These are phyloP conservation scores for Oceanites oceanicus DNA, from an alignment of 2,113 vertebrate genomes.

Conservation along the genomic window DNA sequence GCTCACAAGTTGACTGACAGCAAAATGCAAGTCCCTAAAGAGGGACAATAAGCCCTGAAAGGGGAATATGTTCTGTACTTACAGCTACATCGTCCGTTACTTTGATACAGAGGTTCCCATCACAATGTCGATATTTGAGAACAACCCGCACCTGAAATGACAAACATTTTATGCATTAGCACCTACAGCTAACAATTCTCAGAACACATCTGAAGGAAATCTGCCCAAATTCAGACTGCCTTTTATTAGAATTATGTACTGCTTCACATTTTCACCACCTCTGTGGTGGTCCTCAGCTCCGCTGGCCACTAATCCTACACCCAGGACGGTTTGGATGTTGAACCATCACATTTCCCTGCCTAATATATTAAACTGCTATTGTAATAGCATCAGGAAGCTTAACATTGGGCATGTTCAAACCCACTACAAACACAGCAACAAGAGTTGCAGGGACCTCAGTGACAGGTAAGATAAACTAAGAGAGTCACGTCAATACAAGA, in stretches of 20 bases:
- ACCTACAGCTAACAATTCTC: background rate
- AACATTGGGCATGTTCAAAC: background rate
- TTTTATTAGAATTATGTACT: background rate
- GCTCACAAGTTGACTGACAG: background rate
- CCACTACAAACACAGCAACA: background rate
- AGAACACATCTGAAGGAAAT: background rate
- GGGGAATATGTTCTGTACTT: constrained; percentile 64
- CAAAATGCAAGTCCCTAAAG: background rate
- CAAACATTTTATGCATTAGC: constrained; percentile 29
- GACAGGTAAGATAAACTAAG: background rate
- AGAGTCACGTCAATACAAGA: accelerated
- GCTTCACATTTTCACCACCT: background rate
- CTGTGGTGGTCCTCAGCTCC: background rate
- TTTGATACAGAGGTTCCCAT: constrained; percentile 95
- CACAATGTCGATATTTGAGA: constrained; percentile 95
- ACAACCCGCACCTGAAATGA: constrained; percentile 91
- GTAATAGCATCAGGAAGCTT: background rate
- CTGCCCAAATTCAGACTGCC: background rate
- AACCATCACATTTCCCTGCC: background rate
- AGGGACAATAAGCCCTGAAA: background rate
- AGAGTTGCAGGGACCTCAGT: background rate
- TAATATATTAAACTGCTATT: background rate
- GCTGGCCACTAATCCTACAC: background rate
- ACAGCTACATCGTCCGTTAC: constrained; percentile 95
- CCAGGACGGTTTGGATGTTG: background rate